These are phyloP conservation scores for Colletes latitarsis DNA, from an alignment of 1,140 invertebrate genomes.

Conservation along the genomic window DNA sequence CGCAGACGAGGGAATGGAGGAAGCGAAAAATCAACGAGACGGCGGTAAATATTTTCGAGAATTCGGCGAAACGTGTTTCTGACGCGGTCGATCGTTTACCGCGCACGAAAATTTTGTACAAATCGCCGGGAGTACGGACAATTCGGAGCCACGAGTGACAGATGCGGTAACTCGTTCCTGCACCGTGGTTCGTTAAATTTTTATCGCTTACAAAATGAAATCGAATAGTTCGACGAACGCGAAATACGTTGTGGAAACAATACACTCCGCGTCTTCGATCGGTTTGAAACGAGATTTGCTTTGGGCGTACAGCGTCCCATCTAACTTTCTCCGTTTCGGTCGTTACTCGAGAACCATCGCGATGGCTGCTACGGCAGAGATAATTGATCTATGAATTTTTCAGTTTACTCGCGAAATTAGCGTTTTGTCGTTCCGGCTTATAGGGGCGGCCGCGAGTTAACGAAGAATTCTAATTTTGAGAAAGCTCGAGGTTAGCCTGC, in stretches of 20 bases:
- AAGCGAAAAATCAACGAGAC: neutral
- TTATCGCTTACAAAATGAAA: no score
- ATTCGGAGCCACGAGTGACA: no score
- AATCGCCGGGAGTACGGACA: no score
- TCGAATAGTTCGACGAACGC: no score
- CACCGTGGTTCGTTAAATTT: no score
- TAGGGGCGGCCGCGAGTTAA: conserved; percentile 37
- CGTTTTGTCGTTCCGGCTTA: conserved; percentile 11
- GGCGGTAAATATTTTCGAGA: conserved; percentile 19
- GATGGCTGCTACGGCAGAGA: conserved; percentile 17
- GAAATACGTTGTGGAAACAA: no score
- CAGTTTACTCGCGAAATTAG: conserved; percentile 53
- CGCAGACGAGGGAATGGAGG: neutral
- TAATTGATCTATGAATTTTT: conserved; percentile 58
- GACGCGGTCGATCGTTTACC: no score
- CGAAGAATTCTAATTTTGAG: conserved; percentile 64
- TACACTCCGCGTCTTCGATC: no score
- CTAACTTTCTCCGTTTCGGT: neutral
- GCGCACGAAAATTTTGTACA: no score
- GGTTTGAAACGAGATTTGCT: neutral
- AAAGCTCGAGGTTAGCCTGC: conserved; percentile 35
- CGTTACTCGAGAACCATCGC: neutral
- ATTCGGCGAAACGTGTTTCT: neutral
- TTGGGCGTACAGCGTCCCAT: neutral
- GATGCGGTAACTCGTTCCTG: no score